phyloP scores from a whole-genome alignment of 2,888 invertebrate genomes.

The Amblyjoppa fuscipennis region DNA sequence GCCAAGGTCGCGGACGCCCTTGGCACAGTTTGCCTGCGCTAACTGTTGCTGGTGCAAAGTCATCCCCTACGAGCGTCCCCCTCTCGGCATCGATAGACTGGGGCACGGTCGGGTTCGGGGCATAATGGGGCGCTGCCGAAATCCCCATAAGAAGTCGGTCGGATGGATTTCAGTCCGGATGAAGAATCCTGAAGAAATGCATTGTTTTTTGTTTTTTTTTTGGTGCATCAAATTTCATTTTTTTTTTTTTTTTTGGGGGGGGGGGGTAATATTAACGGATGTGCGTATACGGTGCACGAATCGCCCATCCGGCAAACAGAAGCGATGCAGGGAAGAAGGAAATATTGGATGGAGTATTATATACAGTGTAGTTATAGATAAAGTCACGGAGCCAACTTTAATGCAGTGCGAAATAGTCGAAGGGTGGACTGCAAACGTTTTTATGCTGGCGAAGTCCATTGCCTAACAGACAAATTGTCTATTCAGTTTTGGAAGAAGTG shows the following conservation, averaged over 20 bases:
- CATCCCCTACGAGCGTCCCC: slow-evolving; percentile 40
- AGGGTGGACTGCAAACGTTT: no score
- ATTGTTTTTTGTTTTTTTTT: not conserved
- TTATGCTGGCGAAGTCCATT: no score
- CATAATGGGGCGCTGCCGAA: not conserved
- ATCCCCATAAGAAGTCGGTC: not conserved
- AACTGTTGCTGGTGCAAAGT: slow-evolving; percentile 37
- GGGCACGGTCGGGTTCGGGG: not conserved
- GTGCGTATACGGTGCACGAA: no score
- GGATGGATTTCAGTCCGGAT: not conserved
- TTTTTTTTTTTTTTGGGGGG: not conserved
- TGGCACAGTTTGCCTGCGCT: slow-evolving; percentile 70
- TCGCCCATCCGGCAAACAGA: no score
- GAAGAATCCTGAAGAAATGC: not conserved
- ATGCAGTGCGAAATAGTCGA: no score
- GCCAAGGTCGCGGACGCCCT: slow-evolving; percentile 77
- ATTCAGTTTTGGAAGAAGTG: no score
- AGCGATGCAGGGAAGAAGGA: no score
- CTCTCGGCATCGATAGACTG: slow-evolving; percentile 46
- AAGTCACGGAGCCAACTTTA: no score
- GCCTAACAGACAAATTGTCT: no score
- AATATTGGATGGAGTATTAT: no score
- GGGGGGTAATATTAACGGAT: not conserved
- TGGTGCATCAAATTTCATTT: not conserved
- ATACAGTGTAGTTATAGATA: no score